Evolutionary conservation across 2,888 invertebrate genomes (phyloP).

Genomic region (Amphimallon solstitiale): DNA sequence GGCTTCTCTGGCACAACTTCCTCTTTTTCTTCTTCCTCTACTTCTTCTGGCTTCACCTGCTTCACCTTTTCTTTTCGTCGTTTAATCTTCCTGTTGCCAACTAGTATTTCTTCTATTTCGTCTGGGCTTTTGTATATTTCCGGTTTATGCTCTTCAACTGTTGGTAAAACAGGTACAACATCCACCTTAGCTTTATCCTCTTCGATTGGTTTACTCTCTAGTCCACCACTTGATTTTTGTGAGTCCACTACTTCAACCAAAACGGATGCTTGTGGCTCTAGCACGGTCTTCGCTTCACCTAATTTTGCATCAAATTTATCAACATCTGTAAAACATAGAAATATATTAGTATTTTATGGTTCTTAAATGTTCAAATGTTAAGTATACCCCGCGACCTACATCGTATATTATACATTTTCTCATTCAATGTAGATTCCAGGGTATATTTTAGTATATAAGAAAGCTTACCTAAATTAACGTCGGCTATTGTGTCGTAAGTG

Average conservation of each 20-base stretch:
- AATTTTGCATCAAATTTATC: conserved; percentile 34
- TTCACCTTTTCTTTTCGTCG: neutral
- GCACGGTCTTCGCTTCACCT: conserved; percentile 42
- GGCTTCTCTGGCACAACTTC: conserved; percentile 44
- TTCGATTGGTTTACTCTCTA: conserved; percentile 12
- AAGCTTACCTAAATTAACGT: conserved; percentile 38
- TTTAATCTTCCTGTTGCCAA: conserved; percentile 14
- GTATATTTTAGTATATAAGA: conserved; percentile 12
- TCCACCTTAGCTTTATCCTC: conserved; percentile 18
- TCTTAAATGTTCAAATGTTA: conserved; percentile 1
- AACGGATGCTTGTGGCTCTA: conserved; percentile 44
- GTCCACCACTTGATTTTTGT: conserved; percentile 38
- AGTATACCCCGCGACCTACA: neutral
- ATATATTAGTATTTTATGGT: neutral
- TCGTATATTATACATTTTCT: neutral
- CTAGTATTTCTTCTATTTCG: conserved; percentile 28
- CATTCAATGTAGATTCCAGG: neutral
- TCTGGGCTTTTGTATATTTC: conserved; percentile 35
- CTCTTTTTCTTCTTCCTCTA: conserved; percentile 36
- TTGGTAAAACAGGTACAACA: conserved; percentile 17
- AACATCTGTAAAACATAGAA: conserved; percentile 34
- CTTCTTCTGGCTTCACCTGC: conserved; percentile 39
- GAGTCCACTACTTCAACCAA: conserved; percentile 43
- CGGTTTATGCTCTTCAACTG: conserved; percentile 38
- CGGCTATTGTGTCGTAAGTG: conserved; percentile 41